phyloP scores from a whole-genome alignment of 2,113 vertebrate genomes.

The Mobula hypostoma region DNA sequence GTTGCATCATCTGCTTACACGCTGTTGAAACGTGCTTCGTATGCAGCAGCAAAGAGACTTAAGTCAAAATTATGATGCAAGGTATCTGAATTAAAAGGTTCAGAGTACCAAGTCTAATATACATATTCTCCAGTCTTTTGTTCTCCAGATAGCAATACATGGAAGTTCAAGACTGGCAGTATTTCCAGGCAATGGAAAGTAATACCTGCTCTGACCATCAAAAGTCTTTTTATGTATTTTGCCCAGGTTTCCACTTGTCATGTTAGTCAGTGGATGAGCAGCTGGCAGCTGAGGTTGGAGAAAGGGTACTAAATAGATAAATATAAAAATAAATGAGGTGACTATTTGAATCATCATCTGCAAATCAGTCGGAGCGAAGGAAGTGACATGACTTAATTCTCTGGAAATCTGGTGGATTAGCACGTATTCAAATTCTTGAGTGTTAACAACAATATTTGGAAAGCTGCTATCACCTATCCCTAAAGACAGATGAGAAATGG shows the following conservation, averaged over 20 bases:
- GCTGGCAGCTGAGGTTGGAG: conserved; percentile 6
- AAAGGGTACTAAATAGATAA: neutral
- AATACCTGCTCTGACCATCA: neutral
- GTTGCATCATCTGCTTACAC: neutral
- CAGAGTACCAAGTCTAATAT: neutral
- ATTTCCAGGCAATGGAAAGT: neutral
- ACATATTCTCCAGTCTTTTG: neutral
- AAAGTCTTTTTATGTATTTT: neutral
- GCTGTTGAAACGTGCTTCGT: neutral
- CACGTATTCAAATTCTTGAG: neutral
- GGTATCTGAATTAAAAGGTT: neutral
- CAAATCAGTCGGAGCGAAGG: neutral
- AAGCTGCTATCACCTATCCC: neutral
- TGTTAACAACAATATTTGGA: neutral
- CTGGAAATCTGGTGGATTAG: neutral
- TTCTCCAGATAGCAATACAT: neutral
- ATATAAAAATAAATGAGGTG: neutral
- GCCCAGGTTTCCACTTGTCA: neutral
- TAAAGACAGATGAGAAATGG: neutral
- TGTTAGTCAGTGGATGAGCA: conserved; percentile 1
- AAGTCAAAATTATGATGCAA: neutral
- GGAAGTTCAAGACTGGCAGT: neutral
- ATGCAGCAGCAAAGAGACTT: neutral
- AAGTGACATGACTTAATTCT: neutral
- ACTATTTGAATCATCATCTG: neutral